Conservation (phyloP, 2,797 vertebrate genomes). For the Sitta carolinensis region DNA sequence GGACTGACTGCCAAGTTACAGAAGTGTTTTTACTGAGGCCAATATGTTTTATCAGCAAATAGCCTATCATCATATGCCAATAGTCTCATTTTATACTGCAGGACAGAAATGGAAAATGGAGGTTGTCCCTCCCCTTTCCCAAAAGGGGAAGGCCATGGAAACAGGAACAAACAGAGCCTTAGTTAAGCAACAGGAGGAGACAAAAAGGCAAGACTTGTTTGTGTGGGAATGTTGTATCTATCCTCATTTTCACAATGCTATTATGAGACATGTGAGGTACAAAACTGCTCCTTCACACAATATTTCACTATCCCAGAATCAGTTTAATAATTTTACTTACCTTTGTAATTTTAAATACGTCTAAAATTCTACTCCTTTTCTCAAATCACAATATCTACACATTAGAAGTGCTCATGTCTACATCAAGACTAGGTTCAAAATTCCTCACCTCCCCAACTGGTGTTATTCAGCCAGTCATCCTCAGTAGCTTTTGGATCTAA, state of each 20-base stretch:
- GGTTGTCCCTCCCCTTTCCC: background rate
- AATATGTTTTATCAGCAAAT: constrained; percentile 8
- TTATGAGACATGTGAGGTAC: background rate
- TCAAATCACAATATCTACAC: background rate
- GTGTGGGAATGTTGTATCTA: background rate
- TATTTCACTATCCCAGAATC: background rate
- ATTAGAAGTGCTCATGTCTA: background rate
- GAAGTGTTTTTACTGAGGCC: background rate
- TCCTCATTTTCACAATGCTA: background rate
- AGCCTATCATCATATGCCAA: background rate
- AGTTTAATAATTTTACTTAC: background rate
- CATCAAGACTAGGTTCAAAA: background rate
- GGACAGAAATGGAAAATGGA: background rate
- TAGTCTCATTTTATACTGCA: background rate
- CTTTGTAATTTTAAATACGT: background rate
- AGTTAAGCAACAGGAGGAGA: background rate
- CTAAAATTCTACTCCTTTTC: background rate
- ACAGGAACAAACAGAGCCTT: constrained; percentile 13
- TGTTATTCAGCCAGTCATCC: background rate
- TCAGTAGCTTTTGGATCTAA: background rate
- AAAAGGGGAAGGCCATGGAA: background rate
- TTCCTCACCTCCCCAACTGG: background rate
- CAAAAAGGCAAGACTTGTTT: background rate
- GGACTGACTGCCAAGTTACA: background rate
- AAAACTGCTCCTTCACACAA: background rate